Conservation (phyloP, 1,140 invertebrate genomes). For the Pseudomyrmex gracilis region DNA sequence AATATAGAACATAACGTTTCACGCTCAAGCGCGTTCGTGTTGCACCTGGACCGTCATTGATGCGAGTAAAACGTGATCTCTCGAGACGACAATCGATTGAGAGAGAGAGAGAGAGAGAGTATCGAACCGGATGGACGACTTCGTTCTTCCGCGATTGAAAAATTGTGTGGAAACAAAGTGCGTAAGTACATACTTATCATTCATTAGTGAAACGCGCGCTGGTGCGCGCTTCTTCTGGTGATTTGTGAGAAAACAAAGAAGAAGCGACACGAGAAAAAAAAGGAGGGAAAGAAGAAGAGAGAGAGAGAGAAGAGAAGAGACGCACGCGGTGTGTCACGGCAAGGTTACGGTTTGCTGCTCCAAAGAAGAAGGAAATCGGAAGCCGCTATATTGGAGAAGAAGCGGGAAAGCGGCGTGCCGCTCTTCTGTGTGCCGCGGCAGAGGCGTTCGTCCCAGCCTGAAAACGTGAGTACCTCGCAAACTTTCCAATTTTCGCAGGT, state of each 20-base stretch:
- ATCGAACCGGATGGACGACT: background rate
- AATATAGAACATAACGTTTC: too few relatives aligned
- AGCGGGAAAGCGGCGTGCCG: conserved; percentile 85
- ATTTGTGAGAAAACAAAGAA: conserved; percentile 15
- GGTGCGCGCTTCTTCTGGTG: conserved; percentile 17
- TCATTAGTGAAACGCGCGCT: conserved; percentile 28
- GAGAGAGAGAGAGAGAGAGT: too few relatives aligned
- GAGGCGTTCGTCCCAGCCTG: conserved; percentile 83
- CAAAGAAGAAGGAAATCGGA: conserved; percentile 59
- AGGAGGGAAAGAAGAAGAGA: too few relatives aligned
- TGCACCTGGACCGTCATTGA: too few relatives aligned
- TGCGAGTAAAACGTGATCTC: too few relatives aligned
- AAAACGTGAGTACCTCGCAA: conserved; percentile 80
- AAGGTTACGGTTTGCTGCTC: conserved; percentile 38
- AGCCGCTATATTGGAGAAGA: conserved; percentile 85
- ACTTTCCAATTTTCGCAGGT: too few relatives aligned
- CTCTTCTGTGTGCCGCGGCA: conserved; percentile 85
- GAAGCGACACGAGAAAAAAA: too few relatives aligned
- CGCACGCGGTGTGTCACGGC: background rate
- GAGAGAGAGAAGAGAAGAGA: background rate
- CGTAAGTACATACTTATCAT: too few relatives aligned
- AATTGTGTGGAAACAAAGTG: conserved; percentile 37
- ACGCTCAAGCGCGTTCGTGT: too few relatives aligned
- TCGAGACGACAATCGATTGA: conserved; percentile 22
- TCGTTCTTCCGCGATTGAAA: background rate